A percentile compares a stretch with the other conserved stretches of the same genome.
Conservation (phyloP, 2,888 invertebrate species). For the Cordilura impudica region DNA sequence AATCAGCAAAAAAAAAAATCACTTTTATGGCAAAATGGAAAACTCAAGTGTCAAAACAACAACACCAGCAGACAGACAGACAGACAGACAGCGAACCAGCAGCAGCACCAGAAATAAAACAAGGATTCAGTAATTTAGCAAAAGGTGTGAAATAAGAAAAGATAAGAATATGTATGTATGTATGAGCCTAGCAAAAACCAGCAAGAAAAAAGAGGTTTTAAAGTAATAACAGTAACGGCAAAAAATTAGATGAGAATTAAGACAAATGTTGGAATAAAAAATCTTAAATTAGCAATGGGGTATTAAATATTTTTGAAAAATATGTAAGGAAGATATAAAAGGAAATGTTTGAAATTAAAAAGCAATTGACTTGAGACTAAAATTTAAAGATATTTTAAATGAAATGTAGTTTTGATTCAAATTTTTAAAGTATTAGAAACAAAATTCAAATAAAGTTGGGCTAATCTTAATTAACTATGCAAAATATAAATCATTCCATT, state of each 20-base stretch:
- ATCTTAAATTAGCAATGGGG: slow-evolving; percentile 42
- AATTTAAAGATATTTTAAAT: too few relatives aligned
- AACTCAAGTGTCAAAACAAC: slow-evolving; percentile 57
- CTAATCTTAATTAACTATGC: too few relatives aligned
- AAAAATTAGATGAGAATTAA: slow-evolving; percentile 42
- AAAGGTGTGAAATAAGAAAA: slow-evolving; percentile 49
- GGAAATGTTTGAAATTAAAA: too few relatives aligned
- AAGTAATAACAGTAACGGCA: background rate
- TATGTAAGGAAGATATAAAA: too few relatives aligned
- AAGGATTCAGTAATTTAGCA: slow-evolving; percentile 57
- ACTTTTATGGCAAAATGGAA: slow-evolving; percentile 47
- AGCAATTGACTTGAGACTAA: too few relatives aligned
- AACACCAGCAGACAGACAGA: slow-evolving; percentile 31
- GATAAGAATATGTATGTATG: slow-evolving; percentile 49
- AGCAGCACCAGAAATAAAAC: slow-evolving; percentile 33
- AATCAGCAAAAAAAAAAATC: slow-evolving; percentile 20
- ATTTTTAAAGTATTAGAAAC: too few relatives aligned
- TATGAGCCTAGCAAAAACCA: slow-evolving; percentile 10
- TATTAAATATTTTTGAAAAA: too few relatives aligned
- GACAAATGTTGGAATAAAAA: slow-evolving; percentile 26
- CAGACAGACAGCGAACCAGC: slow-evolving; percentile 9
- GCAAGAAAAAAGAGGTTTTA: background rate
- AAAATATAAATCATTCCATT: too few relatives aligned
- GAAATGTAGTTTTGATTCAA: too few relatives aligned
- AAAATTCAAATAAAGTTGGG: too few relatives aligned